Base-by-base conservation (phyloP, 1,140 invertebrate genomes). In the Drosophila busckii region DNA sequence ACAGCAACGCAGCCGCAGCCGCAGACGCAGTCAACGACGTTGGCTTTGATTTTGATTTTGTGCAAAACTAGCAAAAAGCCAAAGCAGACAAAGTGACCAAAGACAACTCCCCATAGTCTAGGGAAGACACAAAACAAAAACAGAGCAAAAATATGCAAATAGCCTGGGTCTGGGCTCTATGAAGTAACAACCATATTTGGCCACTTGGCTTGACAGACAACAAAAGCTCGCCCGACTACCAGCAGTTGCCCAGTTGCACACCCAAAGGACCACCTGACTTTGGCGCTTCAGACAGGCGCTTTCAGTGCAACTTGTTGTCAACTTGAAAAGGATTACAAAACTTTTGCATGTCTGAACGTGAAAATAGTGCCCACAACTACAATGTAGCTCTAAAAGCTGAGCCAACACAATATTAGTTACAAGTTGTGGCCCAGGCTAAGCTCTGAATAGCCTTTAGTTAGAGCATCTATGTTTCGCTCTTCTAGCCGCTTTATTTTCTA, bases 181-280 rank as follows among this genome's bases (percentile, higher is more conserved):
- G 2, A 6, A 17, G 34, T 80, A 80, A 80, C 75, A 80, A 82
- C 75, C 75, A 82, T 80, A 80, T 80, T 80, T 80, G 75, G 75
- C 75, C 75, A 80, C 75, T 82, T 65, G 22, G 55, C 64, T 75
- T 80, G 75, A 82, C 64, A 75, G 75, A 75, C 75, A 82, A 80
- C 76, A 75, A 82, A 82, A 80, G 67, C 41, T 38, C 48, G 42
- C 55, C 35, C 31, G 45, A 13, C 46, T 37, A 26, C 38, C 45
- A 13, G 12, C 10, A 19, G 38, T 28, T 22, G 38, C 54, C 54
- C 37, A 45, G 17, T 22, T 40, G 41, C 53, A 31, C 49, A 53
- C 38, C 54, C 37, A 45, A 22, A 22, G 49, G 41, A 60, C 40
- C 49, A 53, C 38, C 45, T 37, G 17, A 35, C 45, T 12, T 15